Base-by-base conservation (phyloP, 1,140 invertebrate genomes). In the Notospermus geniculatus region DNA sequence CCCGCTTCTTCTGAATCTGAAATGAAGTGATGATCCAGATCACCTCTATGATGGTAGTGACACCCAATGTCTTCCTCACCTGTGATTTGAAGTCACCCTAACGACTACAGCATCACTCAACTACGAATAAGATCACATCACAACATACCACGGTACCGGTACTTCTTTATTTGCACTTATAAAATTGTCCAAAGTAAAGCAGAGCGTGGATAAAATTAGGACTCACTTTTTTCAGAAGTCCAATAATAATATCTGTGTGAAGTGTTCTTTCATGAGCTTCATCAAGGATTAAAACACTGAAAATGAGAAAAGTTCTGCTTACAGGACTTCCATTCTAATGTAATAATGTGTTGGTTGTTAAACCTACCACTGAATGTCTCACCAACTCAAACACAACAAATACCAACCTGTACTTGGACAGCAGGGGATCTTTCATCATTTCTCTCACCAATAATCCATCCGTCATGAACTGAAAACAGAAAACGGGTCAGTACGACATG, bases 191-290 rank as follows among this genome's bases (percentile, higher is more conserved):
- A n/a, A n/a, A 15, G 15, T 4, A 36, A 36, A 36, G 32, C 4
- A 46, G 53, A 5, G 25, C 13, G 4, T 86, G 88, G 1, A 91
- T 76, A 65, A 22, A 32, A 41, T 30, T 36, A 9, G 2, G 25
- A 39, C 62, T 27, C 62, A 98, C 92, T 84, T 97, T 97, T 79
- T 97, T 96, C 9, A 99, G 73, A 0, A 99, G 82, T 2, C 95
- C 94, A 85, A 99, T 88, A 5, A 97, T 83, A 41, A 98, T 92
- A 76, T 99, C 97, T 0, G 93, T 95, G 69, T 96, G 86, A 29
- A 96, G 82, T 2, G 90, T 93, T 58, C 96, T 84, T 80, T 99
- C 96, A 72, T 99, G 96, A 0, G 93, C 94, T 85, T 99, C 97
- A 78, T 98, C 97, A 15, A 99, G 79, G 71, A 99, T 91, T 13